Evolutionary conservation across 2,113 vertebrate genomes (phyloP), one percentile per base, ranked within the genome.

Genomic region (Passer domesticus): DNA sequence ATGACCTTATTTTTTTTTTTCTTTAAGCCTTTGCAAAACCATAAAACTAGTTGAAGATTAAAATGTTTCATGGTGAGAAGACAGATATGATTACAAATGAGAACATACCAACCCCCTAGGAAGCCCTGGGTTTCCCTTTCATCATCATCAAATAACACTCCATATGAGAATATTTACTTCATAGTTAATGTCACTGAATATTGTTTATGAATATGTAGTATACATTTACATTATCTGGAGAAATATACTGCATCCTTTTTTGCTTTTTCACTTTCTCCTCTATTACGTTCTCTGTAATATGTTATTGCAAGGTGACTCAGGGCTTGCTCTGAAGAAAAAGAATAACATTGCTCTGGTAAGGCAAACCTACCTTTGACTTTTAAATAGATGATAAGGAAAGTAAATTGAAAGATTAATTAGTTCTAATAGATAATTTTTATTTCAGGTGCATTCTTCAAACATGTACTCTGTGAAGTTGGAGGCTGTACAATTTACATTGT

Each of bases 21-120:
- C 37, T 79, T 80, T 93, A 87, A 94, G 70, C 70, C 88, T 92
- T 95, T 83, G 56, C 27, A 85, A 89, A 94, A 95, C 77, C 60
- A 93, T 85, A 73, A 77, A 90, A 88, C 74, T 89, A 37, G 47
- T 70, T 89, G 91, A 97, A 84, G 66, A n/a, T 27, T 53, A 58
- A 93, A 88, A 92, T 89, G 70, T 9, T 66, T 93, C 82, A 18
- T 27, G 17, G 43, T 86, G 62, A 82, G 92, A 66, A 95, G 92
- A 73, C 53, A 70, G 92, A 85, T 83, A 89, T 67, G 83, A 88
- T 87, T 94, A 90, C 77, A 95, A 94, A 96, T 91, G 83, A 91
- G 95, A 95, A 58, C 31, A 60, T 53, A 52, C 46, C 53, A 83
- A 58, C 43, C 76, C 66, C 62, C 17, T 56, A 78, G 50, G 67